Base-by-base conservation (phyloP, 2,113 vertebrate species). In the Nestor notabilis region DNA sequence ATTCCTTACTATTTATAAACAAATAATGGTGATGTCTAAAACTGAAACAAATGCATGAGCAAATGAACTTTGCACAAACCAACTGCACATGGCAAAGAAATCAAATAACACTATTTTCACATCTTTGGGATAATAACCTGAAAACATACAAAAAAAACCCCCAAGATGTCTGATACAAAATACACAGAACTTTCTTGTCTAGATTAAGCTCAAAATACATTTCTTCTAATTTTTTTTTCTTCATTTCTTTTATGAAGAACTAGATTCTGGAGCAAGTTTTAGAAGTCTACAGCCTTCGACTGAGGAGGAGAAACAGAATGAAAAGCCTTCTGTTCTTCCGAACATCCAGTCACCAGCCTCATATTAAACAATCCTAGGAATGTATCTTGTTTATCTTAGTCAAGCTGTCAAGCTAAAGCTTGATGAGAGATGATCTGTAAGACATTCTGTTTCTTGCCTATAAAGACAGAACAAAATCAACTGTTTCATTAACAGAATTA, bases 401-500 rank as follows among this genome's bases (percentile, higher is more conserved):
- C 37, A 84, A 85, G 37, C 35, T 93, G 69, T 93, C 72, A 87
- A 86, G 39, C 29, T 83, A 76, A 95, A 70, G 6, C 35, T 63
- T 61, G 64, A 86, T 2, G 11, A 56, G 37, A 65, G 3, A 15
- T 84, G 37, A 76, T 74, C 65, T 92, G 28, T 69, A 87, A 91
- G 53, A 49, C 31, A 65, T 47, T 63, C 18, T 25, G 27, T 52
- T 91, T 81, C 60, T 87, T 78, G 41, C 6, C 44, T 83, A 60
- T 27, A 72, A 87, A 75, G 80, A 85, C 10, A 87, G 33, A 78
- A 90, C 46, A 94, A 85, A 79, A 76, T 82, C 85, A 87, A 33
- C 81, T 83, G 19, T 88, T 94, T 82, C 84, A 77, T 69, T 80
- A 96, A 71, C 17, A 87, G 88, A 94, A 72, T 25, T 70, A 58